phyloP scores from a whole-genome alignment of 2,113 vertebrate species.

The cat (Felis catus) region DNA sequence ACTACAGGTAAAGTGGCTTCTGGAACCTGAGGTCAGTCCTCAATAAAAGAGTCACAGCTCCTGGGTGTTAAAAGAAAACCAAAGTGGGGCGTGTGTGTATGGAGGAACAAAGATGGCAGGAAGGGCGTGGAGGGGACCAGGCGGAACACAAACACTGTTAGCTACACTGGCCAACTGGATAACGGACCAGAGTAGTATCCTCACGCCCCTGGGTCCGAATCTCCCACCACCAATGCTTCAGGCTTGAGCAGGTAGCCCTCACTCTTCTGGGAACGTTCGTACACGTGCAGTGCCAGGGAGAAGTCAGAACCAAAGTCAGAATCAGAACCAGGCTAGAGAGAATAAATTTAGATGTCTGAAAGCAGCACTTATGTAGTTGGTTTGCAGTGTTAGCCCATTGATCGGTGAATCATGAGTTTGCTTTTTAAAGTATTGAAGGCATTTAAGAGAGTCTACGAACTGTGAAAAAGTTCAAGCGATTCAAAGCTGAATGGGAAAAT shows the following conservation, averaged over 20 bases:
- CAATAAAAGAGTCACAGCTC: neutral
- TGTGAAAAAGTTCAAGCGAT: neutral
- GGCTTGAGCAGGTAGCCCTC: neutral
- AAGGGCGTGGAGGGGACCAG: neutral
- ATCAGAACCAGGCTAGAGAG: neutral
- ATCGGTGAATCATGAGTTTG: neutral
- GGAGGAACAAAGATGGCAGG: neutral
- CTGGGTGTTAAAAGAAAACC: neutral
- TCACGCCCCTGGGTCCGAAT: neutral
- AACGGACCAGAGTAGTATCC: neutral
- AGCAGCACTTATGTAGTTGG: neutral
- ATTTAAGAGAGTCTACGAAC: neutral
- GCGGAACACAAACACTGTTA: fast-evolving
- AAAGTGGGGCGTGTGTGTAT: neutral
- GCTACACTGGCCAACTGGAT: neutral
- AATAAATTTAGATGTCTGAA: neutral
- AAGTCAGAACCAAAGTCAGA: neutral
- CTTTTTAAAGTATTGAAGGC: neutral
- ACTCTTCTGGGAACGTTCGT: neutral
- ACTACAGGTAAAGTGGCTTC: neutral
- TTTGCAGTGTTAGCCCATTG: neutral
- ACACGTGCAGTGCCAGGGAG: neutral
- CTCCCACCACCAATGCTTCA: neutral
- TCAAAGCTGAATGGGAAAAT: neutral
- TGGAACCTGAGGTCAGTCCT: neutral